Percentiles rank a stretch among this genome's conserved stretches.
Evolutionary conservation across 2,113 vertebrate genomes (phyloP).

Genomic region (Oriolus oriolus): DNA sequence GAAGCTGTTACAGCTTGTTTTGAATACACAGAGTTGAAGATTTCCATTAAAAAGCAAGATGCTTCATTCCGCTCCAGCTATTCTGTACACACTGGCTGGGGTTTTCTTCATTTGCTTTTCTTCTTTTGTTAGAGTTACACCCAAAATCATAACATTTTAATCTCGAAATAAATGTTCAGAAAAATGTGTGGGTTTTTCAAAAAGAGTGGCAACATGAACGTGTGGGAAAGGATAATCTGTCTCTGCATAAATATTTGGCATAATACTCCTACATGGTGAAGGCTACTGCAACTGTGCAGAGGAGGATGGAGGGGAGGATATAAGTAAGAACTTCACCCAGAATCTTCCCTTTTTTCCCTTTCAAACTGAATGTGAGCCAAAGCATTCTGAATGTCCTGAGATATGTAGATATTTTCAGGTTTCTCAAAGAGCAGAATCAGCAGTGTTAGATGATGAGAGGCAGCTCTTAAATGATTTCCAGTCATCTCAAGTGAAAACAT

Average conservation of each 20-base stretch:
- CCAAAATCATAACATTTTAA: neutral
- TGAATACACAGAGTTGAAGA: neutral
- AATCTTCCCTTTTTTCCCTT: neutral
- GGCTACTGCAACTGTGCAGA: neutral
- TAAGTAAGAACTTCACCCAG: neutral
- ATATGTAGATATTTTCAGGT: neutral
- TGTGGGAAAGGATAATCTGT: neutral
- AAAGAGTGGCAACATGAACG: neutral
- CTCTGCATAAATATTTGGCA: neutral
- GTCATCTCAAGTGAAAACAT: neutral
- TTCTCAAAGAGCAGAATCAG: neutral
- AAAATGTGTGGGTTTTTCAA: neutral
- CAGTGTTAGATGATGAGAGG: neutral
- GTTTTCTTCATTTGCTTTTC: neutral
- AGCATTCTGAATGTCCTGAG: neutral
- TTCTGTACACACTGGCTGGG: neutral
- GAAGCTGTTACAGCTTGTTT: neutral
- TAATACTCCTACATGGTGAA: neutral
- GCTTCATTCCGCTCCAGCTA: neutral
- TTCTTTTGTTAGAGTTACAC: neutral
- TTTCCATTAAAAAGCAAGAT: neutral
- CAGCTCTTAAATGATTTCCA: neutral
- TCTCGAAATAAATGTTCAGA: neutral
- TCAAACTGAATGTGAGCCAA: neutral
- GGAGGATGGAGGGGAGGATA: neutral